Evolutionary conservation across 2,113 vertebrate species (phyloP).

Genomic region (Eptesicus fuscus): DNA sequence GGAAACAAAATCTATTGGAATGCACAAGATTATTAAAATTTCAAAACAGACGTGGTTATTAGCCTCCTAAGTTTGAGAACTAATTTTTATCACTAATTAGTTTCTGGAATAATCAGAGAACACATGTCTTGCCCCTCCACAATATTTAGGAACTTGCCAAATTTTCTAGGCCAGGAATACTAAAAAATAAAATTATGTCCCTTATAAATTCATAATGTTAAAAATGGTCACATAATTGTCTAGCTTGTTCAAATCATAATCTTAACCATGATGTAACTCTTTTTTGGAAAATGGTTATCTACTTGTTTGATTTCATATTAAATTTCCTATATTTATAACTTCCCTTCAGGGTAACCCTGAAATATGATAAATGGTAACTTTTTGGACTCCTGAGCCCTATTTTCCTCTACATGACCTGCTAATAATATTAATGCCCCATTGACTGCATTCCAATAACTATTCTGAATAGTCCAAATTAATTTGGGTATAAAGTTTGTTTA

Average conservation of each 20-base stretch:
- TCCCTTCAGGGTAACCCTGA: not conserved
- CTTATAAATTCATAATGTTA: not conserved
- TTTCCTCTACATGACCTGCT: not conserved
- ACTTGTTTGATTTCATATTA: slow-evolving; percentile 3
- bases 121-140: not conserved
- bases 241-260: not conserved
- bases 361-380: not conserved
- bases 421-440: not conserved
- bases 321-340: not conserved
- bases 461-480: slow-evolving; percentile 30
- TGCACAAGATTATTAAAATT: slow-evolving; percentile 40
- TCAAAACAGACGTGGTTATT: slow-evolving; percentile 42
- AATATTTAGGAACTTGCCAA: not conserved
- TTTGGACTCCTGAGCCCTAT: not conserved
- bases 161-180: not conserved
- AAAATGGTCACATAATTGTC: not conserved
- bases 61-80: slow-evolving; percentile 17
- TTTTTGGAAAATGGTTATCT: not conserved
- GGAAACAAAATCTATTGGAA: slow-evolving; percentile 9
- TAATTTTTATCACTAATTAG: slow-evolving; percentile 54
- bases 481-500: slow-evolving; percentile 51
- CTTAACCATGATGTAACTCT: not conserved
- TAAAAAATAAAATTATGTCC: not conserved
- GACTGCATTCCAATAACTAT: not conserved
- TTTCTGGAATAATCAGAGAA: slow-evolving; percentile 35